Evolutionary conservation across 2,797 vertebrate genomes (phyloP).

Genomic region (Otus scops): DNA sequence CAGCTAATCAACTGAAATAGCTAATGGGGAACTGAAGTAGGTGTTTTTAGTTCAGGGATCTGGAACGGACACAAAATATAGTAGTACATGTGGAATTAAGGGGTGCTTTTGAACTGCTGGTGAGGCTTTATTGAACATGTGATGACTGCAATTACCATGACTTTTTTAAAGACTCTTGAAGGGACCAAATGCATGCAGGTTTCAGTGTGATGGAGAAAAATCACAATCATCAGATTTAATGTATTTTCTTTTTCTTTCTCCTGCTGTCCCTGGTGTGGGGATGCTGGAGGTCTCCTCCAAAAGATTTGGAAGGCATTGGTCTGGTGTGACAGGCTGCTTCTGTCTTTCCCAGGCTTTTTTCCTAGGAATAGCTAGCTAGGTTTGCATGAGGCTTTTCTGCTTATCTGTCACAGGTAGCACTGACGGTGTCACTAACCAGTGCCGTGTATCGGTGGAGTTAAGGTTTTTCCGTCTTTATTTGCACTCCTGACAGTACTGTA

Average conservation of each 20-base stretch:
- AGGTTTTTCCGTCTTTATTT: background rate
- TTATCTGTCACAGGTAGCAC: background rate
- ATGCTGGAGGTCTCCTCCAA: background rate
- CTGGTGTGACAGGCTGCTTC: background rate
- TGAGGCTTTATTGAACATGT: background rate
- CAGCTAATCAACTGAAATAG: background rate
- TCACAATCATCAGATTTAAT: fast-evolving
- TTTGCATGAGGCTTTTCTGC: background rate
- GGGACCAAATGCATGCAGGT: background rate
- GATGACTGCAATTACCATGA: background rate
- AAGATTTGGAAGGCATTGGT: background rate
- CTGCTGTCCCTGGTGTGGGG: background rate
- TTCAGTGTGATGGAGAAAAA: background rate
- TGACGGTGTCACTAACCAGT: too few species aligned
- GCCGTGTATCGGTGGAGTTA: too few species aligned
- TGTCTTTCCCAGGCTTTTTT: background rate
- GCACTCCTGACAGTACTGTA: background rate
- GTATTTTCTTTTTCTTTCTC: background rate
- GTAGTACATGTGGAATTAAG: too few species aligned
- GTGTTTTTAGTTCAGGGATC: background rate
- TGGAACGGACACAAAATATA: background rate
- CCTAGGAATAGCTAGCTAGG: background rate
- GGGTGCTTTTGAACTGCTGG: fast-evolving
- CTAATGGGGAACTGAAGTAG: background rate
- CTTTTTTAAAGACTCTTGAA: background rate